Conservation (phyloP, 2,113 vertebrate genomes). For the Albula goreensis region DNA sequence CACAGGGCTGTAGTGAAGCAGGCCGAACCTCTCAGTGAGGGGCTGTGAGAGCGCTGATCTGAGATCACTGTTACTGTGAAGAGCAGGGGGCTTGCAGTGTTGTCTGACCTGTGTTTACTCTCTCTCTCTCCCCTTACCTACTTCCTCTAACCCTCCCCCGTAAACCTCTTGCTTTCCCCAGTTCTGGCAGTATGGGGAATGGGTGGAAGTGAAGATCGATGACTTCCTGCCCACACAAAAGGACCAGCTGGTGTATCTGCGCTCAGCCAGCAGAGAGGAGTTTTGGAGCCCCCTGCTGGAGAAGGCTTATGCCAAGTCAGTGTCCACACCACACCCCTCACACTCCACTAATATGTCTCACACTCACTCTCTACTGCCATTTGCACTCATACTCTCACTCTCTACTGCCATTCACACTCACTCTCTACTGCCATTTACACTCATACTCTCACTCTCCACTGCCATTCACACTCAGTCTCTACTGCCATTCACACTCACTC, state of each 20-base stretch:
- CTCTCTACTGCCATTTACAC: too few species aligned
- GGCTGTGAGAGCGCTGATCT: too few species aligned
- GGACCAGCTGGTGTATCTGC: slow-evolving; percentile 60
- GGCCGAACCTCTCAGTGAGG: too few species aligned
- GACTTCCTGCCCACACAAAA: slow-evolving; percentile 63
- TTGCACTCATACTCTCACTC: too few species aligned
- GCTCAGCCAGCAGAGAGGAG: slow-evolving; percentile 55
- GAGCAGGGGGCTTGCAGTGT: neutral
- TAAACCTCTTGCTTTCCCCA: slow-evolving; percentile 27
- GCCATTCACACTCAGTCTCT: too few species aligned
- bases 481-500: too few species aligned
- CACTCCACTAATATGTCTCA: neutral
- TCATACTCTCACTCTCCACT: too few species aligned
- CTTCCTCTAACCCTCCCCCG: neutral
- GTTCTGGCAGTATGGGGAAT: slow-evolving; percentile 76
- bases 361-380: too few species aligned
- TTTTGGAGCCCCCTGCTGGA: slow-evolving; percentile 76
- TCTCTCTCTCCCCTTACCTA: neutral
- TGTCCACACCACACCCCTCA: neutral
- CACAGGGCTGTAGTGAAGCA: too few species aligned
- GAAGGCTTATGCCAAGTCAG: slow-evolving; percentile 77
- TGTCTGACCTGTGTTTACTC: neutral
- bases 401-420: too few species aligned
- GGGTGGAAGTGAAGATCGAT: slow-evolving; percentile 66
- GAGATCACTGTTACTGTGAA: too few species aligned